phyloP scores from a whole-genome alignment of 2,888 invertebrate genomes.

The Cataglyphis albicans region DNA sequence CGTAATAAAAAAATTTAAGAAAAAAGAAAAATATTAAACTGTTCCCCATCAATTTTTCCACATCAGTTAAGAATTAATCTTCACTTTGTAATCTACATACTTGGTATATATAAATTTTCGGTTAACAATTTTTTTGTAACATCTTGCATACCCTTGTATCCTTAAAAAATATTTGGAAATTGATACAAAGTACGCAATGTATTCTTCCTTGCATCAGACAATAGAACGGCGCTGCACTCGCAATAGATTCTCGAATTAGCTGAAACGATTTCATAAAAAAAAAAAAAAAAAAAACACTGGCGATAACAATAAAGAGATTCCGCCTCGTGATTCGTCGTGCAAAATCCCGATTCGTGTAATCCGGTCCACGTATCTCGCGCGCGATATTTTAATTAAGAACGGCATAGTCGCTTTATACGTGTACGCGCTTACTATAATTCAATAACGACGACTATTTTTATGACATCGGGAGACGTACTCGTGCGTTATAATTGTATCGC shows the following conservation, averaged over 20 bases:
- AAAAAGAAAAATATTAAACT: not conserved
- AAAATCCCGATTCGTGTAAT: not conserved
- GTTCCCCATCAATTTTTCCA: not conserved
- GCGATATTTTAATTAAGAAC: constrained; percentile 42
- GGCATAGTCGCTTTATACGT: not conserved
- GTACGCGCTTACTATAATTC: constrained; percentile 17
- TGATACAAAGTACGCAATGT: not conserved
- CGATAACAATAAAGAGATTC: not conserved
- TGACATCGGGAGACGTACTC: not conserved
- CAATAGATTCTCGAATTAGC: not conserved
- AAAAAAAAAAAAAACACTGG: constrained; percentile 2
- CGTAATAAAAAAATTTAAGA: not conserved
- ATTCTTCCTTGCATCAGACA: not conserved
- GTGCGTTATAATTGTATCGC: constrained; percentile 42
- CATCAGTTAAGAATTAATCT: not conserved
- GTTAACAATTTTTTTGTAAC: not conserved
- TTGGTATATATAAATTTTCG: not conserved
- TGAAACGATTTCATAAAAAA: not conserved
- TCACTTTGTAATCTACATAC: not conserved
- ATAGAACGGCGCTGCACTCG: not conserved
- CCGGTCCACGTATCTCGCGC: not conserved
- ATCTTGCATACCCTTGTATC: not conserved
- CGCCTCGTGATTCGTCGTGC: not conserved
- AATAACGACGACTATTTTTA: constrained; percentile 11
- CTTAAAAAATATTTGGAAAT: not conserved